A percentile compares a stretch with the other conserved stretches of the same genome.
These are phyloP conservation scores for Eupithecia pulchellata DNA, from an alignment of 2,888 invertebrate species.

Conservation along the genomic window DNA sequence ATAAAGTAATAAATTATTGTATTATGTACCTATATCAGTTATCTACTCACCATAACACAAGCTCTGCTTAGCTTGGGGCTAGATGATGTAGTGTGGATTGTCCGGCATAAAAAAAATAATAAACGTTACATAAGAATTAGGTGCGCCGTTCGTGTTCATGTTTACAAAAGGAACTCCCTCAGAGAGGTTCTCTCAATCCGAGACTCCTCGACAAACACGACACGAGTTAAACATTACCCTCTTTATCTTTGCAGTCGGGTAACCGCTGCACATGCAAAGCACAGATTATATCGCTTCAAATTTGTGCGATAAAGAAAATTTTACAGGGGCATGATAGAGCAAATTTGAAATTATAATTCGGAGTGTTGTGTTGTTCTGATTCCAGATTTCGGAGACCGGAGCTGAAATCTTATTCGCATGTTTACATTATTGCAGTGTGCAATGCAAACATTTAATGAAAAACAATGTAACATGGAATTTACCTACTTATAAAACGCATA, in stretches of 20 bases:
- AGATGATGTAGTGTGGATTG: too few relatives aligned
- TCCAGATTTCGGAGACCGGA: background rate
- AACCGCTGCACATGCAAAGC: constrained; percentile 25
- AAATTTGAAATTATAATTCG: constrained; percentile 48
- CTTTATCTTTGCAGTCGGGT: constrained; percentile 24
- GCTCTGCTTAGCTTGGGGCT: too few relatives aligned
- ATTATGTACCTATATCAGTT: too few relatives aligned
- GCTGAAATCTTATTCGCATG: background rate
- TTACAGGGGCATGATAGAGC: constrained; percentile 41
- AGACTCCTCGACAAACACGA: constrained; percentile 4
- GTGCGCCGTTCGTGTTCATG: constrained; percentile 6
- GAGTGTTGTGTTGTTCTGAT: background rate
- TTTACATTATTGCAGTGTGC: background rate
- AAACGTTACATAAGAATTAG: constrained; percentile 7
- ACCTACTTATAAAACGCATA: too few relatives aligned
- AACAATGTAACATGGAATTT: too few relatives aligned
- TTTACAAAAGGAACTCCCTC: background rate
- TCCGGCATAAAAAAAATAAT: too few relatives aligned
- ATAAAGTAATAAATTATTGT: too few relatives aligned
- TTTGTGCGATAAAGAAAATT: constrained; percentile 45
- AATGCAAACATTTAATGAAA: too few relatives aligned
- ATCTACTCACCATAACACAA: too few relatives aligned
- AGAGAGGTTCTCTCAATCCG: background rate
- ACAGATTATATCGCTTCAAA: constrained; percentile 32
- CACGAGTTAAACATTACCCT: constrained; percentile 14